Evolutionary conservation across 2,888 invertebrate species (phyloP), one percentile per base, ranked within the genome.

Genomic region (Phengaris alcon): DNA sequence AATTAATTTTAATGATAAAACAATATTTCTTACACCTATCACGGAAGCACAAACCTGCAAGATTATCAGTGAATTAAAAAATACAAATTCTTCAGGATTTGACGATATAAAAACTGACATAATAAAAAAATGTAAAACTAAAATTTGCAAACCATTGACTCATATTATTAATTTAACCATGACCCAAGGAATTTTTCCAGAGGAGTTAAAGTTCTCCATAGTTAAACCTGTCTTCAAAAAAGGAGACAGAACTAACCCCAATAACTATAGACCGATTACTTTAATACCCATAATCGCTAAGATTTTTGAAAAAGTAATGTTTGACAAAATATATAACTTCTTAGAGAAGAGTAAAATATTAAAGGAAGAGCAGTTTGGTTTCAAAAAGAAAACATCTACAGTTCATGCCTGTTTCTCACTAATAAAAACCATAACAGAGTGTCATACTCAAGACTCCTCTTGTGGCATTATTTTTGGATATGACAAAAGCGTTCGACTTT

Each of bases 211-310:
- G 15, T 54, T 22, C 13, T 73, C 73, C 13, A 55, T 73, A 55
- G 73, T 73, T 12, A 73, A 73, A 8, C 73, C 73, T 13, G 54
- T 73, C 13, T 55, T 54, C 44, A 73, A 73, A 55, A 73, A 73
- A 54, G 73, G 73, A 8, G 35, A 73, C 44, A 35, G 13, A n/a
- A 73, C 51, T 44, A 8, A 73, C 12, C 15, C 44, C 8, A 55
- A 35, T 73, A 54, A 55, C 22, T 22, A 22, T 22, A 22, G 22
- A 22, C 22, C 22, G 22, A 22, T 22, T 22, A 22, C 22, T 22
- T 22, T 22, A 22, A 22, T 22, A 22, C 22, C 22, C 22, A 22
- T 22, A 22, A 22, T 22, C 22, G 22, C 22, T 22, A 22, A 22
- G 22, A 22, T 22, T 22, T 22, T 22, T 22, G 22, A 22, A 22